phyloP scores from a whole-genome alignment of 2,797 vertebrate species.

The Myotis daubentonii region DNA sequence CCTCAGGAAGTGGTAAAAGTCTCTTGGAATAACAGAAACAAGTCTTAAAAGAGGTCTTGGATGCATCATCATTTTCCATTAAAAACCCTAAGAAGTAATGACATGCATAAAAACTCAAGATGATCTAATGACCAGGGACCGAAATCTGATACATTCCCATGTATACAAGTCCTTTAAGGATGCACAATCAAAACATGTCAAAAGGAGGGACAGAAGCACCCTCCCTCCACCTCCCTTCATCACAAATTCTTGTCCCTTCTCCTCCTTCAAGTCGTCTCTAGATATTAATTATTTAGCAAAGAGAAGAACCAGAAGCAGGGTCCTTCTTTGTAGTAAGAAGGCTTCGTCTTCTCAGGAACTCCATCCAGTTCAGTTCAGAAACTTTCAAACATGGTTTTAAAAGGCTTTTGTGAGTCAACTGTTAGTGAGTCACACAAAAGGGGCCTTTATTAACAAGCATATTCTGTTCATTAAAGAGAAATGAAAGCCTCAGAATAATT shows the following conservation, averaged over 20 bases:
- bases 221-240: neutral
- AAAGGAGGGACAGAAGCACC: neutral
- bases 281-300: slow-evolving; percentile 16
- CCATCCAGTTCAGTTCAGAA: slow-evolving; percentile 66
- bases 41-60: slow-evolving; percentile 37
- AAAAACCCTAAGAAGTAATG: slow-evolving; percentile 7
- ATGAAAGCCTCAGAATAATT: slow-evolving; percentile 76
- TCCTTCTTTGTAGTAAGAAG: slow-evolving; percentile 8
- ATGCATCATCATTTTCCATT: slow-evolving; percentile 33
- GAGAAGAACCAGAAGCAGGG: neutral
- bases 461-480: slow-evolving; percentile 76
- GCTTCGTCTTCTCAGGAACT: slow-evolving; percentile 62
- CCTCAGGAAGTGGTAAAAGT: slow-evolving; percentile 43
- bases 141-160: slow-evolving; percentile 16
- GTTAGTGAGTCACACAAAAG: slow-evolving; percentile 73
- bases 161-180: neutral
- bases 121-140: slow-evolving; percentile 32
- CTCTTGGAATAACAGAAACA: slow-evolving; percentile 51
- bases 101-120: slow-evolving; percentile 12
- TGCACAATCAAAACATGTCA: neutral
- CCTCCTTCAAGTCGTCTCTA: neutral
- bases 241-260: neutral
- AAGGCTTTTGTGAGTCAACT: slow-evolving; percentile 76
- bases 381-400: slow-evolving; percentile 72
- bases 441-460: slow-evolving; percentile 79